Conservation (phyloP, 2,113 vertebrate species). For the Grus americana region DNA sequence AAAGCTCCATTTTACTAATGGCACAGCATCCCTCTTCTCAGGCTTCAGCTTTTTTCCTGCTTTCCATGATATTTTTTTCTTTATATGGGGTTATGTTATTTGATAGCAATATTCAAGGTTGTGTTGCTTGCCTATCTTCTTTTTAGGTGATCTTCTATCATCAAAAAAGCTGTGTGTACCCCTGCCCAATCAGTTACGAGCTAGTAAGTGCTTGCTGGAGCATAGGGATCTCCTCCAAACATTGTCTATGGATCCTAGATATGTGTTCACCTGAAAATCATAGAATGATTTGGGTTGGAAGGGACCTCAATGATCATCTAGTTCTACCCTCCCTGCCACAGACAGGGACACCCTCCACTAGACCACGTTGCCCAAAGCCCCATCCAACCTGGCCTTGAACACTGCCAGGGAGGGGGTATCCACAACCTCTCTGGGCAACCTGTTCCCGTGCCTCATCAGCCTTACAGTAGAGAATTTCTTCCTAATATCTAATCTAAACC, state of each 20-base stretch:
- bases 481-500: too few species aligned
- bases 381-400: too few species aligned
- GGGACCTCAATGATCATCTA: too few species aligned
- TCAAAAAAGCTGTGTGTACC: neutral
- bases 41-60: neutral
- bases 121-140: neutral
- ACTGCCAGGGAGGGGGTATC: too few species aligned
- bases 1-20: neutral
- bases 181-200: neutral
- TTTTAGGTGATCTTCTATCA: neutral
- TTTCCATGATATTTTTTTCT: neutral
- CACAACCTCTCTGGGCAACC: too few species aligned
- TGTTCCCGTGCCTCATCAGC: too few species aligned
- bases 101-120: neutral
- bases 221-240: neutral
- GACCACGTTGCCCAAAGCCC: too few species aligned
- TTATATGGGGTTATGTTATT: neutral
- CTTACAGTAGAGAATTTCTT: too few species aligned
- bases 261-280: neutral
- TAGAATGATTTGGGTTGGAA: too few species aligned
- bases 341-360: too few species aligned
- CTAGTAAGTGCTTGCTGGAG: neutral
- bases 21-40: neutral
- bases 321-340: too few species aligned
- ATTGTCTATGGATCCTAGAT: neutral